Conservation (phyloP, 2,113 vertebrate species). For the Melanostigma gelatinosum region DNA sequence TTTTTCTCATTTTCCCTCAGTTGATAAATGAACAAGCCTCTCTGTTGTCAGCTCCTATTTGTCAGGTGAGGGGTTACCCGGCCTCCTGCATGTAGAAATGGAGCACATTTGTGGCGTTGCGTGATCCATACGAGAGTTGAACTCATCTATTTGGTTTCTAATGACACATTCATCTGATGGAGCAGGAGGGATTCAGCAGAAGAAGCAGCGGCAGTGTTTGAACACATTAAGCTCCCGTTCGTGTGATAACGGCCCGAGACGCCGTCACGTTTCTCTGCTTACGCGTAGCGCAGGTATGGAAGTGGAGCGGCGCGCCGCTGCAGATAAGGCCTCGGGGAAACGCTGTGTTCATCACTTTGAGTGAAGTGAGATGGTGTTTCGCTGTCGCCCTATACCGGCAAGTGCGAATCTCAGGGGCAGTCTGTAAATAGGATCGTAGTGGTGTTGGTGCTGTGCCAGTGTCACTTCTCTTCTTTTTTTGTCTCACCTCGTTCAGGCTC, state of each 20-base stretch:
- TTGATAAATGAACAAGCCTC: constrained; percentile 64
- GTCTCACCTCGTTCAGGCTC: constrained; percentile 17
- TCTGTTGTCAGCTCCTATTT: constrained; percentile 59
- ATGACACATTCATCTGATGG: constrained; percentile 39
- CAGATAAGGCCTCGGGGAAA: constrained; percentile 70
- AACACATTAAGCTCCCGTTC: constrained; percentile 33
- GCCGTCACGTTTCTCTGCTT: constrained; percentile 52
- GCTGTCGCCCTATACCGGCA: constrained; percentile 39
- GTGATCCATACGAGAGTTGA: constrained; percentile 44
- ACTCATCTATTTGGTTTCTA: constrained; percentile 33
- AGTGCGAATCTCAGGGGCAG: constrained; percentile 30
- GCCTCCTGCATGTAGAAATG: constrained; percentile 31
- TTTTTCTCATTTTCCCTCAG: background rate
- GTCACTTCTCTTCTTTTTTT: constrained; percentile 11
- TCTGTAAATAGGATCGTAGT: constrained; percentile 12
- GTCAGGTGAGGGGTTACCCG: constrained; percentile 54
- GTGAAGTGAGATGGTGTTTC: constrained; percentile 51
- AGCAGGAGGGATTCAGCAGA: constrained; percentile 2
- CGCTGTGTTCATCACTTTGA: constrained; percentile 61
- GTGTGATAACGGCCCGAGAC: constrained; percentile 44
- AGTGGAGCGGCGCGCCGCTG: constrained; percentile 35
- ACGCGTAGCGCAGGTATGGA: constrained; percentile 37
- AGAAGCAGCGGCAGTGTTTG: constrained; percentile 34
- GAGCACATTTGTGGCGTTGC: constrained; percentile 18
- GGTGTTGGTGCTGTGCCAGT: background rate